Evolutionary conservation across 2,888 invertebrate genomes (phyloP).

Genomic region (Sarcophaga subvicina): DNA sequence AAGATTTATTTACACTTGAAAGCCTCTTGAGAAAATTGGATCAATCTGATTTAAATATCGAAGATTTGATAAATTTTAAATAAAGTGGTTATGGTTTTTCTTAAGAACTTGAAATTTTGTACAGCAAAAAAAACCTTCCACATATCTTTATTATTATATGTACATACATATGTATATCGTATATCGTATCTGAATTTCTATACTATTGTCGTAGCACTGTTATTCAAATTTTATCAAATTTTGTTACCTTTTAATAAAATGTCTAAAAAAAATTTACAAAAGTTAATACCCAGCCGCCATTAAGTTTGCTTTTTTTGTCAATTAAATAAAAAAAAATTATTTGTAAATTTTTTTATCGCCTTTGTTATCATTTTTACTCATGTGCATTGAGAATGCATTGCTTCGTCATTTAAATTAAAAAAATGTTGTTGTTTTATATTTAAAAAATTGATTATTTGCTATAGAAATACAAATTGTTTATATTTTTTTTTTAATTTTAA

Average conservation of each 20-base stretch:
- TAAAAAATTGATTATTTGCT: conserved; percentile 4
- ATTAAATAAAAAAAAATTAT: background rate
- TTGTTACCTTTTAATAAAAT: too few relatives aligned
- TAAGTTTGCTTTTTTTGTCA: background rate
- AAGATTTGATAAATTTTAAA: background rate
- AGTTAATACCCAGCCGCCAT: too few relatives aligned
- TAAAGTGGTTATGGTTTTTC: too few relatives aligned
- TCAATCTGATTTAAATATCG: background rate
- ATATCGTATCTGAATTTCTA: too few relatives aligned
- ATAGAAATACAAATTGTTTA: background rate
- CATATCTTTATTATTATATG: too few relatives aligned
- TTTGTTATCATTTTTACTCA: conserved; percentile 17
- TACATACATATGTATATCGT: too few relatives aligned
- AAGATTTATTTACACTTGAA: conserved; percentile 1
- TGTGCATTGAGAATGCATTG: conserved; percentile 9
- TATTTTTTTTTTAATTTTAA: conserved; percentile 16
- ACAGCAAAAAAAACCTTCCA: too few relatives aligned
- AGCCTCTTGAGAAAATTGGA: conserved; percentile 3
- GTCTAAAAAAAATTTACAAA: too few relatives aligned
- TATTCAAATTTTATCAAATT: too few relatives aligned
- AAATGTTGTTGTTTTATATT: background rate
- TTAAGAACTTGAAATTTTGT: too few relatives aligned
- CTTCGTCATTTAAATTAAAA: conserved; percentile 8
- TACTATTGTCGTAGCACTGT: too few relatives aligned
- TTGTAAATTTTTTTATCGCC: background rate